Percentiles rank a stretch among this genome's conserved stretches.
Evolutionary conservation across 2,113 vertebrate genomes (phyloP).

Genomic region (Chloroceryle aenea): DNA sequence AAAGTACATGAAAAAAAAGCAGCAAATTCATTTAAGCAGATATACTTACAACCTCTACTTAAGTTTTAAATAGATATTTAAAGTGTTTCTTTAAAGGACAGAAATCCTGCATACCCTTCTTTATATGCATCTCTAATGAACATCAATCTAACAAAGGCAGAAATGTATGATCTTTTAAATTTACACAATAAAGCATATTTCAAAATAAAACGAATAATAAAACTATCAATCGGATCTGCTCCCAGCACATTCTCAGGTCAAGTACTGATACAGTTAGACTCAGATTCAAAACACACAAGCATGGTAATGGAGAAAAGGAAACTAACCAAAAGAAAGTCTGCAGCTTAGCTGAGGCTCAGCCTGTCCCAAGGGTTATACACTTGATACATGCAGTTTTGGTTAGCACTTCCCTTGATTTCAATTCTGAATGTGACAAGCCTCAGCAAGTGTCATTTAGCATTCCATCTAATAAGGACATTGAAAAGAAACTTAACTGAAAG

Average conservation of each 20-base stretch:
- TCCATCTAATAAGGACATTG: conserved; percentile 3
- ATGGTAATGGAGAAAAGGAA: not conserved
- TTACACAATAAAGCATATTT: not conserved
- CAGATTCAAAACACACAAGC: not conserved
- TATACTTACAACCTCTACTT: not conserved
- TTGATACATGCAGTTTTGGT: conserved; percentile 18
- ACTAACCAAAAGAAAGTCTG: conserved; percentile 47
- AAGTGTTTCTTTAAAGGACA: not conserved
- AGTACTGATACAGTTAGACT: not conserved
- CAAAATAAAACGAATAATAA: not conserved
- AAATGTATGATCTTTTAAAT: not conserved
- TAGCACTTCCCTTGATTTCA: conserved; percentile 27
- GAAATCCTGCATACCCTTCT: not conserved
- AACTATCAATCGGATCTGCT: not conserved
- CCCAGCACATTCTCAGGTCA: not conserved
- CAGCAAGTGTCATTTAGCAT: conserved; percentile 28
- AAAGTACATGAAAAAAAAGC: not conserved
- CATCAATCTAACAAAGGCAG: not conserved
- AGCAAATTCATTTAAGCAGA: not conserved
- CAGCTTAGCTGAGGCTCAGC: conserved; percentile 16
- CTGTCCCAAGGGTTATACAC: not conserved
- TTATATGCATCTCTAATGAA: not conserved
- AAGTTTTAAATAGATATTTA: not conserved
- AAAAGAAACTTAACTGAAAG: conserved; percentile 37
- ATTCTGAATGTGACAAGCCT: conserved; percentile 30